Conservation (phyloP, 2,888 invertebrate genomes). For the Calliopum simillimum region DNA sequence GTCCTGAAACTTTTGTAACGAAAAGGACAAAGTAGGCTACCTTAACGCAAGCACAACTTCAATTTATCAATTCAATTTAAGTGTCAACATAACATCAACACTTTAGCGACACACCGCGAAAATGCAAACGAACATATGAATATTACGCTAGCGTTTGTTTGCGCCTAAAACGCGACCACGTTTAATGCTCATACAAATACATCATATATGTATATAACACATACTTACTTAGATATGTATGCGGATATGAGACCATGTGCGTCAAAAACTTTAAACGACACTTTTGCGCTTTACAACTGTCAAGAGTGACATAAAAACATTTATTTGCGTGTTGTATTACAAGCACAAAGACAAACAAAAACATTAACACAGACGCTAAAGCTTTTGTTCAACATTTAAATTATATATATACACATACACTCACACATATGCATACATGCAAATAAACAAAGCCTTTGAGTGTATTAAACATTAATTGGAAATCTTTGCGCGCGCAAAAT, state of each 20-base stretch:
- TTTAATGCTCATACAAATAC: constrained; percentile 15
- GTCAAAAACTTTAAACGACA: constrained; percentile 8
- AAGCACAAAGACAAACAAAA: not conserved
- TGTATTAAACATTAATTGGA: constrained; percentile 9
- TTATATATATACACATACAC: constrained; percentile 6
- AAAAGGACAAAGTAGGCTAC: too few species aligned
- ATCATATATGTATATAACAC: not conserved
- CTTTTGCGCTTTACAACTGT: not conserved
- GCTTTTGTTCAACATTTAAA: not conserved
- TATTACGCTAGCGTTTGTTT: not conserved
- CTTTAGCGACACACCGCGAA: too few species aligned
- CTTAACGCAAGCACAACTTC: too few species aligned
- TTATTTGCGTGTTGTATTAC: constrained; percentile 12
- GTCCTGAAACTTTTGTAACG: too few species aligned
- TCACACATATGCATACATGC: not conserved
- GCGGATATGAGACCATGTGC: not conserved
- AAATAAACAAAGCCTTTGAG: not conserved
- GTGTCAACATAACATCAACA: too few species aligned
- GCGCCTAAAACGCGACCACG: not conserved
- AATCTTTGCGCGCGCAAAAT: too few species aligned
- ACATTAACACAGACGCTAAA: not conserved
- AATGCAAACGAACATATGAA: not conserved
- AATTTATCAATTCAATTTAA: too few species aligned
- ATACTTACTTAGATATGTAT: not conserved
- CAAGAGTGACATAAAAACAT: constrained; percentile 19